Conservation (phyloP, 2,113 vertebrate genomes). For the Naja naja region DNA sequence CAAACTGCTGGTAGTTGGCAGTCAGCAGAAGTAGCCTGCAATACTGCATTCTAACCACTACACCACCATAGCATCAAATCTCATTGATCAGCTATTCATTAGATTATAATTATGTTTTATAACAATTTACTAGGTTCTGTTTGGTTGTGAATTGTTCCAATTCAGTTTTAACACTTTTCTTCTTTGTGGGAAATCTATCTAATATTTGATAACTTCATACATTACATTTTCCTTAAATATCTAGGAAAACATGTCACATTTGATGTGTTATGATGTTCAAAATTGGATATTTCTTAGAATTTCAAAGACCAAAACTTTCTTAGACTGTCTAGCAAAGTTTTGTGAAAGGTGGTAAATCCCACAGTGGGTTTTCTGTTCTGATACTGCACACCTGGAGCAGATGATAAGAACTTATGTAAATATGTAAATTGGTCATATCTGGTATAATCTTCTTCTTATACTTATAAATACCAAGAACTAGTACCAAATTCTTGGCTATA, state of each 20-base stretch:
- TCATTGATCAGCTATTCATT: not conserved
- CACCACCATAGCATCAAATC: not conserved
- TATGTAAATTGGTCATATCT: not conserved
- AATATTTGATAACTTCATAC: not conserved
- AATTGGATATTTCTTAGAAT: not conserved
- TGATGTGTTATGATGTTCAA: not conserved
- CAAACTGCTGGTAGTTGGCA: too few species aligned
- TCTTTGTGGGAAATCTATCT: not conserved
- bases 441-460: not conserved
- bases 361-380: not conserved
- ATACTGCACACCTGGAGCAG: not conserved
- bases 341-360: not conserved
- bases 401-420: not conserved
- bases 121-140: not conserved
- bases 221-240: not conserved
- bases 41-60: too few species aligned
- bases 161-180: not conserved
- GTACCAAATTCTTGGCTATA: not conserved
- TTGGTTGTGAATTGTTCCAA: not conserved
- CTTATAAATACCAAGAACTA: not conserved
- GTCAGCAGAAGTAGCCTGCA: too few species aligned
- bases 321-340: not conserved
- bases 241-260: not conserved
- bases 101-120: not conserved
- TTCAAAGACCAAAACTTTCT: not conserved